Evolutionary conservation across 2,888 invertebrate genomes (phyloP).

Genomic region (Plebejus melissa): DNA sequence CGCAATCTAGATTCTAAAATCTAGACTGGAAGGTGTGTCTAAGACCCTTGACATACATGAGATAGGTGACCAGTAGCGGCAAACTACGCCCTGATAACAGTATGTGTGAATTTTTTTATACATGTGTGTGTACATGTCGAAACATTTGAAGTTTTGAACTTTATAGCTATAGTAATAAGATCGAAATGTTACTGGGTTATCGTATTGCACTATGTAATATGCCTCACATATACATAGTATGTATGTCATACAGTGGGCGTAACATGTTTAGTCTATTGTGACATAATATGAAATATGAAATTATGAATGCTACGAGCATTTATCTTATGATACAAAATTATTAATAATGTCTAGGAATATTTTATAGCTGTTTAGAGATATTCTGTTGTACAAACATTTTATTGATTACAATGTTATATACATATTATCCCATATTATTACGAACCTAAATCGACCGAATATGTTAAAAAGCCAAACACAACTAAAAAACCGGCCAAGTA

Average conservation of each 20-base stretch:
- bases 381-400: no score
- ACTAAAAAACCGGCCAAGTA: no score
- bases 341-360: background rate
- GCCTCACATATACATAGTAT: conserved; percentile 34
- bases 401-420: no score
- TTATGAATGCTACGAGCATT: conserved; percentile 30
- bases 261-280: conserved; percentile 48
- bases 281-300: conserved; percentile 38
- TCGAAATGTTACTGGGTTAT: background rate
- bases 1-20: conserved; percentile 13
- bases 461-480: no score
- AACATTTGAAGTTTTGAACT: background rate
- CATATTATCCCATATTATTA: no score
- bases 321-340: background rate
- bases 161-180: background rate
- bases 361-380: no score
- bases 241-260: conserved; percentile 56
- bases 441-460: no score
- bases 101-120: conserved; percentile 27
- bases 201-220: conserved; percentile 38
- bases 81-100: conserved; percentile 14
- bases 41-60: conserved; percentile 21
- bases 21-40: conserved; percentile 19
- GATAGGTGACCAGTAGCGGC: conserved; percentile 19
- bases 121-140: conserved; percentile 32